Evolutionary conservation across 2,888 invertebrate genomes (phyloP), one percentile per base, ranked within the genome.

Genomic region (Allygus modestus): DNA sequence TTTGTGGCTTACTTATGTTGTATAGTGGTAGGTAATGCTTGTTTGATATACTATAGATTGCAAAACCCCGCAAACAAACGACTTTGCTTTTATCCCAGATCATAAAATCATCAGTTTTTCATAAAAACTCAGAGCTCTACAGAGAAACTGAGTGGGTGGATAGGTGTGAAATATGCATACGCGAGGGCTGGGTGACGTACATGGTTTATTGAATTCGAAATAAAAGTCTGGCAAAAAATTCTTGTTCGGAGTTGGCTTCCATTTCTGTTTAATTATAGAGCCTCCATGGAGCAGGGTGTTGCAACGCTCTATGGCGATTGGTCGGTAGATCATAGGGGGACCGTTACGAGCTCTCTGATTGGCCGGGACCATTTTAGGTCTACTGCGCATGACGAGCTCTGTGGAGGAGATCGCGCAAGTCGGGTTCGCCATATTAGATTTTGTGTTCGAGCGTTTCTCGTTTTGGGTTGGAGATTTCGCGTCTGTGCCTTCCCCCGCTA

Each of bases 371-470:
- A 58, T 58, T 58, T 79, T 79, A 28, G 79, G 79, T 79, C 79
- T 51, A 58, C 58, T 79, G 79, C 79, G 79, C 79, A 79, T 58
- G 79, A 28, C 31, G 58, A 7, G 31, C 73, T 20, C 73, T 37
- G 73, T 20, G 73, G 73, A 41, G 26, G 58, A 79, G 79, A 79
- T 31, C 46, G 58, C 79, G 79, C 79, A 79, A 51, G 79, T 33
- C 79, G 79, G 31, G 79, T 65, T 65, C 79, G 79, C 79, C 79
- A 79, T 79, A 58, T 79, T 79, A 54, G 58, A 33, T 79, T 79
- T 58, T 58, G 33, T 79, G 79, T 58, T n/a, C 73, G 79, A 77
- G 58, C 37, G 79, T 54, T 43, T 79, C 54, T 79, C 37, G 51
- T 79, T 79, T 79, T 79, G 79, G 58, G 54, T 58, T 79, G 75